Evolutionary conservation across 64 coral and sea anemone species (phyloP).

Genomic region (Hydrozoanthus tunicans): DNA sequence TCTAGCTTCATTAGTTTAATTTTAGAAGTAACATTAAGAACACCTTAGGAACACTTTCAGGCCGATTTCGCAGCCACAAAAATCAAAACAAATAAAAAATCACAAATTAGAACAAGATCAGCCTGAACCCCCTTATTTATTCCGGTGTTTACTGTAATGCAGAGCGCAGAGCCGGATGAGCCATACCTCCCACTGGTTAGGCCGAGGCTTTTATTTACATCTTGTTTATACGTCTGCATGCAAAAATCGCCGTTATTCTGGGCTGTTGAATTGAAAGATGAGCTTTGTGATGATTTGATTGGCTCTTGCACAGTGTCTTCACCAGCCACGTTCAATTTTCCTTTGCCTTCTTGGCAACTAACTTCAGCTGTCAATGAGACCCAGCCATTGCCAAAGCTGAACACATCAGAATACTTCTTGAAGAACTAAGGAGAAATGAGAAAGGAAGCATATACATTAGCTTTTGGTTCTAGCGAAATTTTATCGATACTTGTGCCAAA

Average conservation of each 20-base stretch:
- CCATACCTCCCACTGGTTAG: slow-evolving; percentile 1
- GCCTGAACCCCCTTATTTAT: neutral
- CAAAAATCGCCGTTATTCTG: neutral
- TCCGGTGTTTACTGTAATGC: no score
- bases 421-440: slow-evolving; percentile 66
- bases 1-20: no score
- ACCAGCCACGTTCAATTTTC: neutral
- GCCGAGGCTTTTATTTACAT: neutral
- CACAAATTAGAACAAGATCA: neutral
- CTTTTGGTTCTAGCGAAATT: no score
- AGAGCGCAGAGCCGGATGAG: neutral
- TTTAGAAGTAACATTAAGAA: no score
- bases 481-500: no score
- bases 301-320: neutral
- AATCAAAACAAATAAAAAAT: neutral
- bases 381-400: slow-evolving; percentile 46
- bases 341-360: neutral
- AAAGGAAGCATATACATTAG: neutral
- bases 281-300: neutral
- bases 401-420: slow-evolving; percentile 73
- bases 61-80: no score
- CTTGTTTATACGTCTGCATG: neutral
- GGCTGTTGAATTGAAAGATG: neutral
- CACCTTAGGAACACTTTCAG: no score
- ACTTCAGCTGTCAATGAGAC: slow-evolving; percentile 38